Evolutionary conservation across 1,140 invertebrate species (phyloP).

Genomic region (Meloidogyne hapla): DNA sequence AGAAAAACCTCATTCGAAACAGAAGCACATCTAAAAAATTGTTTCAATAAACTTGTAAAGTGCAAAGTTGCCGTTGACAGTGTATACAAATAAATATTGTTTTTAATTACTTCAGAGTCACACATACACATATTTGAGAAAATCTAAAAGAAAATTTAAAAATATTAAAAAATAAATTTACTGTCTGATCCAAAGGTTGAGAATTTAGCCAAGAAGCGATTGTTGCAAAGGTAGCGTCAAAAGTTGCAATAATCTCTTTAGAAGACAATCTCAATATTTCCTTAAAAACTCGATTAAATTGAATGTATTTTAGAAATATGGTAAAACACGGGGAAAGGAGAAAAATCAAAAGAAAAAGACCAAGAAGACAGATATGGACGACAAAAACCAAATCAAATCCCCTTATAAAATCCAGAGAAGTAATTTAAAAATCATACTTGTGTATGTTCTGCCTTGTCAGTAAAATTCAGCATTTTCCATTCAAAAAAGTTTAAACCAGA

Average conservation of each 20-base stretch:
- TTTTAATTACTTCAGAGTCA: constrained; percentile 33
- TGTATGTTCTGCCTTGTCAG: constrained; percentile 20
- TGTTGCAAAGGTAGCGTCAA: constrained; percentile 38
- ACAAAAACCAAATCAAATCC: too few species aligned
- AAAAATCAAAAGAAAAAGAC: too few species aligned
- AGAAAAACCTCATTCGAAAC: constrained; percentile 22
- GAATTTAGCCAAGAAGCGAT: constrained; percentile 47
- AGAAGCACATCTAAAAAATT: constrained; percentile 12
- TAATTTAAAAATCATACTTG: not conserved
- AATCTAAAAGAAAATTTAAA: constrained; percentile 22
- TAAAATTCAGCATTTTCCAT: constrained; percentile 16
- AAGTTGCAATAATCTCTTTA: constrained; percentile 35
- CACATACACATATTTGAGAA: constrained; percentile 41
- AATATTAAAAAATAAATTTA: constrained; percentile 22
- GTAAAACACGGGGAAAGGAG: too few species aligned
- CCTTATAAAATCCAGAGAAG: too few species aligned
- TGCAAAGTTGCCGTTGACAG: constrained; percentile 1
- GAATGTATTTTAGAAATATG: too few species aligned
- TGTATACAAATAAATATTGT: constrained; percentile 8
- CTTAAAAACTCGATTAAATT: not conserved
- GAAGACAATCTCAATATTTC: not conserved
- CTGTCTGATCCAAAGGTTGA: constrained; percentile 45
- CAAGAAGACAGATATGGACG: too few species aligned
- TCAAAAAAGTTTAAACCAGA: constrained; percentile 39
- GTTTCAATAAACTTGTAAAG: constrained; percentile 11